Conservation (phyloP, 2,888 invertebrate species). For the Ypsolopha sequella region DNA sequence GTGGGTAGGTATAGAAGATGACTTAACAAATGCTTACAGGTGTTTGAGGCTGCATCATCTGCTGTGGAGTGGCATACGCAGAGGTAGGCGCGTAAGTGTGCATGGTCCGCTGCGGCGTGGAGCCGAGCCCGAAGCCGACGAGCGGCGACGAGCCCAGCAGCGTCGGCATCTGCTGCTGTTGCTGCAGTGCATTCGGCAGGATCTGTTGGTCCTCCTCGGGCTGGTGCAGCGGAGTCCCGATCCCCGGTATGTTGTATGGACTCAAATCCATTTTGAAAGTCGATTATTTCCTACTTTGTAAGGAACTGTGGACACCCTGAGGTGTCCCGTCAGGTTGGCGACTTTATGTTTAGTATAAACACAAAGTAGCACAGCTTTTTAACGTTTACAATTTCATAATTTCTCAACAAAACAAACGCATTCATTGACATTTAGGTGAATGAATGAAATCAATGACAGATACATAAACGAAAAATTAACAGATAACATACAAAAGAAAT, state of each 20-base stretch:
- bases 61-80: conserved; percentile 83
- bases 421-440: too few species aligned
- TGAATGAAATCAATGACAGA: too few species aligned
- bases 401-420: too few species aligned
- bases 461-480: too few species aligned
- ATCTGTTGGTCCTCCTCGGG: conserved; percentile 94
- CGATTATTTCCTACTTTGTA: not conserved
- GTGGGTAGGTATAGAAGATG: too few species aligned
- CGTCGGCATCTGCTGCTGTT: conserved; percentile 73
- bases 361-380: too few species aligned
- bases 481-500: too few species aligned
- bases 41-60: conserved; percentile 91
- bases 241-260: conserved; percentile 91
- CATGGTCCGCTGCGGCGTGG: conserved; percentile 78
- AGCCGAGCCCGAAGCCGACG: conserved; percentile 73
- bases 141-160: conserved; percentile 72
- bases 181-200: conserved; percentile 85
- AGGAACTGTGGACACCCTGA: not conserved
- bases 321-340: not conserved
- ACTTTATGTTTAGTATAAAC: not conserved
- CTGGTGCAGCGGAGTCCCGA: conserved; percentile 91
- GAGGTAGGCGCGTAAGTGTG: conserved; percentile 84
- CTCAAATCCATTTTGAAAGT: conserved; percentile 83
- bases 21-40: conserved; percentile 69
- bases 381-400: too few species aligned